These are phyloP conservation scores for Xiphophorus maculatus DNA, from an alignment of 2,113 vertebrate genomes.

Conservation along the genomic window DNA sequence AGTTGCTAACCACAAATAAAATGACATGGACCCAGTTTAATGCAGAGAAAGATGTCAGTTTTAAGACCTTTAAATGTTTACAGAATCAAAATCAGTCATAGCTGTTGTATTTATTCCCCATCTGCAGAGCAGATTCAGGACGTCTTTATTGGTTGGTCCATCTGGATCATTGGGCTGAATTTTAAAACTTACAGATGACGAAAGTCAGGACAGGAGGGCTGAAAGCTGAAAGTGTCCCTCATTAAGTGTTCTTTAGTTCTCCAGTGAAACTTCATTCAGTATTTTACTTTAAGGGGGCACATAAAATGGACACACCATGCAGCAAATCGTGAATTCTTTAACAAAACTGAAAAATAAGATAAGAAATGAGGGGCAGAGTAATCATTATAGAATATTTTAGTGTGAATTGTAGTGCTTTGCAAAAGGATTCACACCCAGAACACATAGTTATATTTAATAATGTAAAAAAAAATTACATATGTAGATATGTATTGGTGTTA, in stretches of 20 bases:
- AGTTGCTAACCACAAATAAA: too few relatives aligned
- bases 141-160: constrained; percentile 17
- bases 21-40: neutral
- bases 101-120: constrained; percentile 31
- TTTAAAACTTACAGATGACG: constrained; percentile 41
- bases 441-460: too few relatives aligned
- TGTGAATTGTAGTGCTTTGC: too few relatives aligned
- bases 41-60: neutral
- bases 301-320: neutral
- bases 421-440: too few relatives aligned
- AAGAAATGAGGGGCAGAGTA: neutral
- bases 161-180: constrained; percentile 32
- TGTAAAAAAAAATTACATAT: too few relatives aligned
- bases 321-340: neutral
- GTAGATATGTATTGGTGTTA: too few relatives aligned
- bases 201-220: constrained; percentile 26
- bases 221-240: neutral
- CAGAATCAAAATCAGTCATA: constrained; percentile 7
- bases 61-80: neutral
- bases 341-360: neutral
- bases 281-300: neutral
- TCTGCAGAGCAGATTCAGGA: constrained; percentile 23
- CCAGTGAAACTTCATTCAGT: neutral
- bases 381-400: too few relatives aligned
- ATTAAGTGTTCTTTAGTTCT: neutral